Percentiles rank a stretch among this genome's conserved stretches.
Conservation (phyloP, 2,113 vertebrate species). For the Plecturocebus donacophilus region DNA sequence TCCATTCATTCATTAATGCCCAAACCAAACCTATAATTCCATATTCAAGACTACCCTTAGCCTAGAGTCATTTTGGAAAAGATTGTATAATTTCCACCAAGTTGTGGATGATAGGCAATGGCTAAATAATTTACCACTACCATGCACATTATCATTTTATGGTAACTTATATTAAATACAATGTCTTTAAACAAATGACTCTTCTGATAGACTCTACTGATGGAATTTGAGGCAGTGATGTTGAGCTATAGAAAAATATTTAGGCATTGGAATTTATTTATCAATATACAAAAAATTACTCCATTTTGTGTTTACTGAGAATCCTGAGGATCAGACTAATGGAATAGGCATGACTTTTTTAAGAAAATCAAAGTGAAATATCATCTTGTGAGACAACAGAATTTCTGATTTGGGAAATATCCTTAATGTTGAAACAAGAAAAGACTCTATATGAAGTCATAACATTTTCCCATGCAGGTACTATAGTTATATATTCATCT, state of each 20-base stretch:
- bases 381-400: background rate
- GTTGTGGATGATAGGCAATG: background rate
- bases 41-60: background rate
- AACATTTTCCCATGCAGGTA: background rate
- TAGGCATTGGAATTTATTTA: background rate
- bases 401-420: conserved; percentile 10
- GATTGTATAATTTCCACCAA: background rate
- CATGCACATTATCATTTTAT: background rate
- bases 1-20: background rate
- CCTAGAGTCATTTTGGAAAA: background rate
- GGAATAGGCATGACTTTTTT: background rate
- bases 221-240: background rate
- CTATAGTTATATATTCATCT: background rate
- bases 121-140: background rate
- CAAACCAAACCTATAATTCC: background rate
- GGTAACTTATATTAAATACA: background rate
- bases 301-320: background rate
- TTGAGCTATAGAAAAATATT: background rate
- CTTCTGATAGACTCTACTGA: background rate
- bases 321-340: background rate
- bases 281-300: background rate
- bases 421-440: background rate
- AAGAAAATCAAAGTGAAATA: background rate
- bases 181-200: background rate
- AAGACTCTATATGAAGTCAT: background rate